phyloP scores from a whole-genome alignment of 2,797 vertebrate species.

The Lateolabrax maculatus region DNA sequence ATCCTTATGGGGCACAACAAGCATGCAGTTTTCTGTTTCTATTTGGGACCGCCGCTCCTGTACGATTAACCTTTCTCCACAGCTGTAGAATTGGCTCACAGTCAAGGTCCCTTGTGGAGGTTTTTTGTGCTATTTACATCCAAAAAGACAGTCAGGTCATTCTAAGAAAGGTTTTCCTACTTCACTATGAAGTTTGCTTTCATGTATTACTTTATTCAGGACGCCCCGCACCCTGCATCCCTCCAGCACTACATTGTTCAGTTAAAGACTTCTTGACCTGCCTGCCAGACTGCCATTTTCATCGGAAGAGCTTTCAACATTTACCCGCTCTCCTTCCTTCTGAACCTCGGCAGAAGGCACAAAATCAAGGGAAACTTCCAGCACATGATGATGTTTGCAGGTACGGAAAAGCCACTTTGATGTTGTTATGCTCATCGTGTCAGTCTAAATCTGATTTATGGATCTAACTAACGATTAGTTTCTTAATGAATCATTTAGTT shows the following conservation, averaged over 20 bases:
- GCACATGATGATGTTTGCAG: conserved; percentile 99
- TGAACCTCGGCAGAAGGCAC: conserved; percentile 95
- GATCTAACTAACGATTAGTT: not conserved
- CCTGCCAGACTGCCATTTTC: conserved; percentile 91
- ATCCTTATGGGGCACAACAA: conserved; percentile 86
- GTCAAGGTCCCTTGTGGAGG: not conserved
- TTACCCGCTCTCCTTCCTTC: conserved; percentile 95
- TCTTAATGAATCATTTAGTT: not conserved
- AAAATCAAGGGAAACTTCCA: conserved; percentile 98
- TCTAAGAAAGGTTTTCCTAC: not conserved
- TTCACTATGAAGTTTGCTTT: not conserved
- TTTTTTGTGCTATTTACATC: not conserved
- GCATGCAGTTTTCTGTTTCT: not conserved
- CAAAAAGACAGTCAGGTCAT: not conserved
- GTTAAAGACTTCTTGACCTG: conserved; percentile 77
- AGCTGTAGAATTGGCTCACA: conserved; percentile 17
- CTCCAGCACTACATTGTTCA: not conserved
- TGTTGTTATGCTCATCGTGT: not conserved
- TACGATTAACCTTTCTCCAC: not conserved
- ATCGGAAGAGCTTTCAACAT: conserved; percentile 96
- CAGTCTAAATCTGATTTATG: not conserved
- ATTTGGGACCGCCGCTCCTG: not conserved
- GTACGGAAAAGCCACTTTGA: conserved; percentile 70
- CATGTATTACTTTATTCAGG: not conserved
- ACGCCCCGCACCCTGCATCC: not conserved